These are phyloP conservation scores for Nomia melanderi DNA, from an alignment of 1,140 invertebrate genomes.

Conservation along the genomic window DNA sequence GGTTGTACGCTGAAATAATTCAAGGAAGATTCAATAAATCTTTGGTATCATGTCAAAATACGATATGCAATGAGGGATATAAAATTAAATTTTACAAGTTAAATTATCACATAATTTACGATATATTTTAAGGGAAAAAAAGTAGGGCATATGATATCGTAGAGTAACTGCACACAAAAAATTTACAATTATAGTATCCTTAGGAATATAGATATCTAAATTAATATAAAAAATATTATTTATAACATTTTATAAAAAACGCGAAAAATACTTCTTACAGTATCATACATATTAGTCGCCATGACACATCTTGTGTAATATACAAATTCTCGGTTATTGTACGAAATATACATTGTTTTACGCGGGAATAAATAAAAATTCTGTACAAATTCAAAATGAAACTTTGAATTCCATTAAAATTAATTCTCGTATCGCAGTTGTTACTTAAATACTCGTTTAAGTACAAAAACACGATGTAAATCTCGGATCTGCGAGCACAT, in stretches of 20 bases:
- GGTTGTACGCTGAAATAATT: too few species aligned
- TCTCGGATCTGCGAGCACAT: not conserved
- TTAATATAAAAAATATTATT: constrained; percentile 61
- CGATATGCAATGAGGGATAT: not conserved
- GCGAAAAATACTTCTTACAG: constrained; percentile 51
- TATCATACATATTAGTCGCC: constrained; percentile 50
- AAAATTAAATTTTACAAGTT: constrained; percentile 1
- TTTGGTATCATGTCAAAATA: too few species aligned
- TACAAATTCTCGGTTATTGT: constrained; percentile 51
- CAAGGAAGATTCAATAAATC: too few species aligned
- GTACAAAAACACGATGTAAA: constrained; percentile 24
- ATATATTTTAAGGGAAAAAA: constrained; percentile 39
- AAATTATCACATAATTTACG: not conserved
- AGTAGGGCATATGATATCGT: constrained; percentile 22
- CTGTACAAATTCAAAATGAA: constrained; percentile 49
- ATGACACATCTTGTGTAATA: constrained; percentile 26
- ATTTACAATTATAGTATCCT: constrained; percentile 55
- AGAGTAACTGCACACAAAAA: constrained; percentile 54
- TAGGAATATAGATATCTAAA: constrained; percentile 55
- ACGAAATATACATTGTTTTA: constrained; percentile 54
- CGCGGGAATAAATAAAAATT: constrained; percentile 53
- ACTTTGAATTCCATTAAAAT: constrained; percentile 30
- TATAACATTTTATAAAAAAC: constrained; percentile 59
- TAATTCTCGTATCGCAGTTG: not conserved
- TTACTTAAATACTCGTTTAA: constrained; percentile 41